Conservation (phyloP, 2,888 invertebrate species). For the Tethea ocularis region DNA sequence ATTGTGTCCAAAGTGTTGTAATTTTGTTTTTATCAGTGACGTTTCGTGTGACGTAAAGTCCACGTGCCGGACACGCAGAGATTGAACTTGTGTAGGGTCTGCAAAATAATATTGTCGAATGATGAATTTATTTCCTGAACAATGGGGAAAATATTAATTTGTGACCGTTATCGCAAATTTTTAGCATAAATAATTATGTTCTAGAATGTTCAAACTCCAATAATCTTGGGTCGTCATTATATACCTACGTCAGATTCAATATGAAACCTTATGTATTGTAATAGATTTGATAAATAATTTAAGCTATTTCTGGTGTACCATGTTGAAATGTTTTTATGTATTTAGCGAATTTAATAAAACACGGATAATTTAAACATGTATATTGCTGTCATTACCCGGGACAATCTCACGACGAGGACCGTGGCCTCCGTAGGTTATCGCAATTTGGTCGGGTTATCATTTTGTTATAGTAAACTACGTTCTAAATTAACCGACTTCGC, state of each 20-base stretch:
- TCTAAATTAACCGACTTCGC: slow-evolving; percentile 5
- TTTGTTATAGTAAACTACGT: slow-evolving; percentile 43
- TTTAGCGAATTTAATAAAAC: neutral
- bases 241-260: too few relatives aligned
- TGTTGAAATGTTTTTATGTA: too few relatives aligned
- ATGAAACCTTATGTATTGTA: too few relatives aligned
- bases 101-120: neutral
- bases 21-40: neutral
- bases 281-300: too few relatives aligned
- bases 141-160: too few relatives aligned
- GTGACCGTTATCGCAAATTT: too few relatives aligned
- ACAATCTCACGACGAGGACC: neutral
- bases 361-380: neutral
- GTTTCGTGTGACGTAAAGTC: neutral
- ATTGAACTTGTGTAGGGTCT: slow-evolving; percentile 1
- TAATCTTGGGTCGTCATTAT: too few relatives aligned
- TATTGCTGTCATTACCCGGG: neutral
- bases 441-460: slow-evolving; percentile 33
- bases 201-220: too few relatives aligned
- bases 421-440: slow-evolving; percentile 7
- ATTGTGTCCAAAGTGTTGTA: neutral
- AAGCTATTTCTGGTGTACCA: too few relatives aligned
- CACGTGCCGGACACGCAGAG: neutral
- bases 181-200: too few relatives aligned
- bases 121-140: neutral